Conservation (phyloP, 2,797 vertebrate genomes). For the Poeciliopsis paucimaculata region DNA sequence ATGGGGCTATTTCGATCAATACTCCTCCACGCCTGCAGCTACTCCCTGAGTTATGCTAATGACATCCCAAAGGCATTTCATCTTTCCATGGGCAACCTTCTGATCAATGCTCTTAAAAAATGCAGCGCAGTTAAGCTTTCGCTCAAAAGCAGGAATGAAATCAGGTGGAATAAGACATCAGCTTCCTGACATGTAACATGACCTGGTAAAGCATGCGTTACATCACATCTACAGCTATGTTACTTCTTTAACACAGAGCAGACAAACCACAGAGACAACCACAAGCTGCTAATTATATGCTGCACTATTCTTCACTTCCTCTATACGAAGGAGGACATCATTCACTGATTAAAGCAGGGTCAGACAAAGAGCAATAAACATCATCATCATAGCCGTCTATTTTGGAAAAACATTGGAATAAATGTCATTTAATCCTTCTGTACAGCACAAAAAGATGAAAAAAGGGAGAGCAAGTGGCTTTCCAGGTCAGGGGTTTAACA, state of each 20-base stretch:
- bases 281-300: neutral
- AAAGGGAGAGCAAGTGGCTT: neutral
- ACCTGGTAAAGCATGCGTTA: conserved; percentile 5
- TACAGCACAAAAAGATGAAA: neutral
- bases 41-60: conserved; percentile 26
- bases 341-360: neutral
- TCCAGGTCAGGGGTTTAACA: neutral
- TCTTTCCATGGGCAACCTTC: conserved; percentile 22
- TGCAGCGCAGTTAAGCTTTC: neutral
- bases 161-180: neutral
- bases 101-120: conserved; percentile 38
- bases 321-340: neutral
- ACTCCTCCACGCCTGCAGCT: neutral
- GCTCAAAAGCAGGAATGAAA: neutral
- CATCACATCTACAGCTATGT: neutral
- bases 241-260: neutral
- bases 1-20: conserved; percentile 36
- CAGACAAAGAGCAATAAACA: neutral
- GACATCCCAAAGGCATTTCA: conserved; percentile 20
- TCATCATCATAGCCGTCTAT: neutral
- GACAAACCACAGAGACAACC: neutral
- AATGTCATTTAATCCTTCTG: neutral
- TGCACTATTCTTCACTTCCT: conserved; percentile 6
- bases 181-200: neutral
- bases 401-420: neutral